Evolutionary conservation across 2,888 invertebrate species (phyloP), one percentile per base, ranked within the genome.

Genomic region (Pteria penguin): DNA sequence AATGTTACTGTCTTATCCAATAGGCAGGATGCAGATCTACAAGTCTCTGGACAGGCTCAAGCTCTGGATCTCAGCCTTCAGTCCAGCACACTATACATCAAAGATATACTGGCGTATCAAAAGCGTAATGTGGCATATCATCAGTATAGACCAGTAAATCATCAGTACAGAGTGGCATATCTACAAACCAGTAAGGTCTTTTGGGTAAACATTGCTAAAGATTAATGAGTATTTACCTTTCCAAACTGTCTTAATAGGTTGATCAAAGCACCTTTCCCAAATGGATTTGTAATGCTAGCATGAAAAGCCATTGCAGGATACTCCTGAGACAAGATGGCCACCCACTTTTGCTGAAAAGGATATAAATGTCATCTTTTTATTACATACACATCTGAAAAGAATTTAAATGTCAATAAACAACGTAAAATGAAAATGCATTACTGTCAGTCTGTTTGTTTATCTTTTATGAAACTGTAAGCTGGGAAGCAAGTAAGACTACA

Each of bases 221-320:
- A 45, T 45, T 18, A 11, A 45, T 11, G 62, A 36, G 18, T 31
- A 32, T 79, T 79, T 77, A 92, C 92, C 93, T 98, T 98, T 0
- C 95, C 96, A 93, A 99, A 97, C 91, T 99, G 99, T 27, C 99
- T 94, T 57, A 99, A 93, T 36, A 99, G 93, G 93, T 98, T 98
- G 72, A 99, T 99, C 4, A 99, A 94, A 0, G 98, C 97, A 22
- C 98, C 98, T 94, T 99, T 99, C 68, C 96, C 99, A 93, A 99
- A 99, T 0, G 99, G 97, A 94, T 99, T 98, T 54, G 96, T 98
- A 80, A 99, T 93, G n/a, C 98, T 98, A 0, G 99, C 98, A 93
- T 99, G 98, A 91, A 99, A 99, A 0, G 99, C 99, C 86, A 99
- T 94, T 0, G 99, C 99, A 4, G 99, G 99, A 93, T 98, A 97